phyloP scores from a whole-genome alignment of 1,140 invertebrate genomes.

The Listronotus bonariensis region DNA sequence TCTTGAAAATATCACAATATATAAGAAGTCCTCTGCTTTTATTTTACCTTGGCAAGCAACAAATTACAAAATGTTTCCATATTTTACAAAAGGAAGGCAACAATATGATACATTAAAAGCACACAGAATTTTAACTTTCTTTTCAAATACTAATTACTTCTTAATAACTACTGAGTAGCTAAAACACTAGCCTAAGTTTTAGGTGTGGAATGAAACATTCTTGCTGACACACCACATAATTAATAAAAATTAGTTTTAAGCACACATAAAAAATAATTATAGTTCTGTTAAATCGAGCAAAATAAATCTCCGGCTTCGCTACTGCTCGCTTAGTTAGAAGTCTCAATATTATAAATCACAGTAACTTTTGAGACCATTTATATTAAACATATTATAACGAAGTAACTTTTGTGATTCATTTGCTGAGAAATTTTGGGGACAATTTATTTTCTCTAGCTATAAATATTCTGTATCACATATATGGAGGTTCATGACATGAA shows the following conservation, averaged over 20 bases:
- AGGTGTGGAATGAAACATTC: too few relatives aligned
- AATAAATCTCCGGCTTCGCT: slow-evolving; percentile 24
- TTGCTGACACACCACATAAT: too few relatives aligned
- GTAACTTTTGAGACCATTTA: slow-evolving; percentile 31
- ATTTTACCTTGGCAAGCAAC: too few relatives aligned
- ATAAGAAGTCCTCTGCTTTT: too few relatives aligned
- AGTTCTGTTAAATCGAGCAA: slow-evolving; percentile 14
- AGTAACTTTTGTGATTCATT: slow-evolving; percentile 38
- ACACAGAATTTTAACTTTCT: too few relatives aligned
- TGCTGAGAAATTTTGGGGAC: slow-evolving; percentile 35
- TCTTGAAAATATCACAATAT: too few relatives aligned
- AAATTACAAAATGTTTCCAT: too few relatives aligned
- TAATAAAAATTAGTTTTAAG: not conserved
- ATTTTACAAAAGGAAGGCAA: too few relatives aligned
- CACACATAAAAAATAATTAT: slow-evolving; percentile 19
- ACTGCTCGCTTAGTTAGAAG: slow-evolving; percentile 23
- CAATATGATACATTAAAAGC: too few relatives aligned
- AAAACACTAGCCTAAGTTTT: too few relatives aligned
- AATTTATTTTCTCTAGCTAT: slow-evolving; percentile 31
- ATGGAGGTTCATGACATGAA: slow-evolving; percentile 26
- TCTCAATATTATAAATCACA: slow-evolving; percentile 33
- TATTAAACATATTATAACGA: slow-evolving; percentile 35
- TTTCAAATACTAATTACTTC: too few relatives aligned
- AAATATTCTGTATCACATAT: slow-evolving; percentile 36
- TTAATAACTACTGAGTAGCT: too few relatives aligned